Percentiles rank a stretch among this genome's conserved stretches.
These are phyloP conservation scores for Dyspetes luteomarginatus DNA, from an alignment of 2,888 invertebrate species.

Conservation along the genomic window DNA sequence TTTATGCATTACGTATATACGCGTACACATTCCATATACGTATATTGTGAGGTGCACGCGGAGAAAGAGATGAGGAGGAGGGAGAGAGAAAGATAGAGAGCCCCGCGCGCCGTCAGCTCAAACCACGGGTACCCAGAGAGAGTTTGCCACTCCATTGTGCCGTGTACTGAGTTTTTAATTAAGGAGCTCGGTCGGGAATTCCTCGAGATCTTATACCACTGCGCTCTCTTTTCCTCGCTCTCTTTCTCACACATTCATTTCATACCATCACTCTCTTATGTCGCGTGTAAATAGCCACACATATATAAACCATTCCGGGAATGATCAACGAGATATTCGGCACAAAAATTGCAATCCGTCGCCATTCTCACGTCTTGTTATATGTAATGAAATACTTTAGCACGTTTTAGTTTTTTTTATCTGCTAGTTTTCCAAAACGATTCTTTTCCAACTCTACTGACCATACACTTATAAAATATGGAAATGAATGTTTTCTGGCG, in stretches of 20 bases:
- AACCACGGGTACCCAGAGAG: slow-evolving; percentile 74
- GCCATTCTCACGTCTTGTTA: no score
- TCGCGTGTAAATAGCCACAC: neutral
- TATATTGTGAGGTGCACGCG: slow-evolving; percentile 7
- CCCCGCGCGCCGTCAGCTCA: slow-evolving; percentile 65
- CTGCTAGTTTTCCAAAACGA: no score
- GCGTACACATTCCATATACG: slow-evolving; percentile 53
- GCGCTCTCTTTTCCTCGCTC: slow-evolving; percentile 65
- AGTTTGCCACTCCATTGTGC: slow-evolving; percentile 80
- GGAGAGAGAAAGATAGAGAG: slow-evolving; percentile 33
- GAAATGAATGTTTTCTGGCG: no score
- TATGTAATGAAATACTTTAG: no score
- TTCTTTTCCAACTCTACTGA: no score
- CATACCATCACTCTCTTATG: slow-evolving; percentile 12
- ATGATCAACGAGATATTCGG: neutral
- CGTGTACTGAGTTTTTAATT: slow-evolving; percentile 80
- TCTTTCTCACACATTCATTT: slow-evolving; percentile 57
- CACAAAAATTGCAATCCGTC: no score
- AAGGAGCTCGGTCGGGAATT: slow-evolving; percentile 78
- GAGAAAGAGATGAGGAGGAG: neutral
- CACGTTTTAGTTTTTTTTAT: no score
- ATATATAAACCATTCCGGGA: neutral
- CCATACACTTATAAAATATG: no score
- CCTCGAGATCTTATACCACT: slow-evolving; percentile 73
- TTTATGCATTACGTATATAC: slow-evolving; percentile 51